phyloP scores from a whole-genome alignment of 2,888 invertebrate species.

The Sphaerophoria taeniata region DNA sequence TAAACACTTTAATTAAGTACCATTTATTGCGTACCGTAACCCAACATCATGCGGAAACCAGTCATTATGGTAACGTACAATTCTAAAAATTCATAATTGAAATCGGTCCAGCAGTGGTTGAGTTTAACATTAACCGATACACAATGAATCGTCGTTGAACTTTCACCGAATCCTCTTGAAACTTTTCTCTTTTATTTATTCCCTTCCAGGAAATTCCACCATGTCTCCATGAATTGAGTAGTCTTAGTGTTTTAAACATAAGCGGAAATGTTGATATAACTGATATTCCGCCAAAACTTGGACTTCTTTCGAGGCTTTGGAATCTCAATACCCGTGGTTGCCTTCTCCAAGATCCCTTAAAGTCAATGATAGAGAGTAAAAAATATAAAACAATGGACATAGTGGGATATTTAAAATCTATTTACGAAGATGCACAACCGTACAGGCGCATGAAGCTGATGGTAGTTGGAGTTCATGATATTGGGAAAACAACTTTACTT shows the following conservation, averaged over 20 bases:
- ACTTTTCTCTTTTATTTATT: neutral
- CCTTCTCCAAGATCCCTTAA: conserved; percentile 92
- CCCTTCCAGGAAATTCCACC: conserved; percentile 87
- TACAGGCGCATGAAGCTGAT: conserved; percentile 98
- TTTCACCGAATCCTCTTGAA: too few species aligned
- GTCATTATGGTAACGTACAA: too few species aligned
- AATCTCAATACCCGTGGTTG: conserved; percentile 97
- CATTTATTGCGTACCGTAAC: too few species aligned
- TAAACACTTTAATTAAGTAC: too few species aligned
- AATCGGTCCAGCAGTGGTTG: too few species aligned
- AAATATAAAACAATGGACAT: conserved; percentile 98
- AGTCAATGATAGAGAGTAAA: conserved; percentile 95
- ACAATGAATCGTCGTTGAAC: too few species aligned
- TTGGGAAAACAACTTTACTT: conserved; percentile 94
- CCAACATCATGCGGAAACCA: too few species aligned
- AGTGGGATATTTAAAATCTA: conserved; percentile 94
- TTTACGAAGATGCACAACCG: conserved; percentile 93
- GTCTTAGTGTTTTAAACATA: conserved; percentile 96
- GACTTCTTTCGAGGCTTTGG: conserved; percentile 96
- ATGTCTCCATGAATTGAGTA: conserved; percentile 92
- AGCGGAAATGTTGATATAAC: conserved; percentile 89
- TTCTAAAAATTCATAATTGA: too few species aligned
- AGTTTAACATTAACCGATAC: too few species aligned
- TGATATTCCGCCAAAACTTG: conserved; percentile 97
- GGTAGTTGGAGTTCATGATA: conserved; percentile 96